phyloP scores from a whole-genome alignment of 2,888 invertebrate species.

The Cyrtodaria siliqua region DNA sequence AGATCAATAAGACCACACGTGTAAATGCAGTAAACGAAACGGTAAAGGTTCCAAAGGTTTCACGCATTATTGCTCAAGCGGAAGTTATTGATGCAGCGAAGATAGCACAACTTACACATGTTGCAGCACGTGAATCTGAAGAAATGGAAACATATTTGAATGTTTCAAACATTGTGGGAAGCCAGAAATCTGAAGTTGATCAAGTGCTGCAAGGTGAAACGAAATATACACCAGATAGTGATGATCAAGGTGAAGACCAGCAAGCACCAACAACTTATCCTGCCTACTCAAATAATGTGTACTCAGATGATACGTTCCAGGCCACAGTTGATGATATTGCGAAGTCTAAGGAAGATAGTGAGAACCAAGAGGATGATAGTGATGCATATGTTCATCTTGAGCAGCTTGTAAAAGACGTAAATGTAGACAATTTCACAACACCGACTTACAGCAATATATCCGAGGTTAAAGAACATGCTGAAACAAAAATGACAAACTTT shows the following conservation, averaged over 20 bases:
- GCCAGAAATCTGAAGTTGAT: too few relatives aligned
- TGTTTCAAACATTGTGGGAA: too few relatives aligned
- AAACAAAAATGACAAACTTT: background rate
- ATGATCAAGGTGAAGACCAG: too few relatives aligned
- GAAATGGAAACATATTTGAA: too few relatives aligned
- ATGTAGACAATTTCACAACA: too few relatives aligned
- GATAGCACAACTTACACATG: background rate
- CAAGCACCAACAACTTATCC: background rate
- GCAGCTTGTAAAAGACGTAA: constrained; percentile 31
- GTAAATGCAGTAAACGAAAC: background rate
- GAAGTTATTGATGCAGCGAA: background rate
- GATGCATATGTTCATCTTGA: constrained; percentile 51
- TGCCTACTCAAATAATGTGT: constrained; percentile 40
- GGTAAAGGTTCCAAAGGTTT: background rate
- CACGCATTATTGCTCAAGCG: background rate
- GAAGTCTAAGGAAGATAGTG: background rate
- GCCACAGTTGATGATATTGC: too few relatives aligned
- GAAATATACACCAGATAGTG: too few relatives aligned
- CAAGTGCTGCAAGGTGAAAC: too few relatives aligned
- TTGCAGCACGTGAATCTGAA: too few relatives aligned
- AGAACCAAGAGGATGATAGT: constrained; percentile 35
- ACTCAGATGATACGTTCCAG: constrained; percentile 36
- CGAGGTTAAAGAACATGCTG: background rate
- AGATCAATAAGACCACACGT: constrained; percentile 14
- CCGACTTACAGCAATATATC: background rate